Percentiles rank a stretch among this genome's conserved stretches.
phyloP scores from a whole-genome alignment of 2,888 invertebrate genomes.

The Leptodirus hochenwartii region DNA sequence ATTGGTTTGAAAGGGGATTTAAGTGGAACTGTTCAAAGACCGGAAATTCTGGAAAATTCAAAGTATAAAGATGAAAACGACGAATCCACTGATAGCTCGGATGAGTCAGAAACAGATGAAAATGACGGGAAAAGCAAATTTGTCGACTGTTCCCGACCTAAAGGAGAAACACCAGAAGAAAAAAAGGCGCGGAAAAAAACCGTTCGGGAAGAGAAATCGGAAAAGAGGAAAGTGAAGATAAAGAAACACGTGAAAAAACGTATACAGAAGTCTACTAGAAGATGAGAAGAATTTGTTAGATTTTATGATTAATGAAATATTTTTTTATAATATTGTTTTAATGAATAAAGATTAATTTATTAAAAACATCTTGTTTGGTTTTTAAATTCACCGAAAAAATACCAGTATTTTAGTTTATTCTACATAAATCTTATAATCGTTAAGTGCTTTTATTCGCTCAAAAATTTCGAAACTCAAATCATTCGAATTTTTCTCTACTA shows the following conservation, averaged over 20 bases:
- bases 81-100: constrained; percentile 18
- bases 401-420: too few species aligned
- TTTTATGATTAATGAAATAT: too few species aligned
- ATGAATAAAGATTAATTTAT: too few species aligned
- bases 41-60: constrained; percentile 36
- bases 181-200: constrained; percentile 74
- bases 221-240: constrained; percentile 72
- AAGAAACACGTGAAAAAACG: constrained; percentile 90
- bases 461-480: too few species aligned
- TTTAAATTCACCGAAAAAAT: too few species aligned
- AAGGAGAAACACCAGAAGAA: constrained; percentile 64
- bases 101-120: constrained; percentile 20
- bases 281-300: constrained; percentile 13
- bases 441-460: too few species aligned
- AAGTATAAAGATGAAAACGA: constrained; percentile 20
- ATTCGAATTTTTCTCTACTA: too few species aligned
- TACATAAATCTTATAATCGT: too few species aligned
- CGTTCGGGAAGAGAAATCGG: constrained; percentile 73
- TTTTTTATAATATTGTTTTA: not conserved
- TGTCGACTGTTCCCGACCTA: constrained; percentile 45
- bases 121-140: constrained; percentile 32
- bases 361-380: not conserved
- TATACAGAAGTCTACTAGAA: constrained; percentile 45
- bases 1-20: constrained; percentile 68
- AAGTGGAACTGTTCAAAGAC: constrained; percentile 47